A percentile compares a stretch with the other conserved stretches of the same genome.
Evolutionary conservation across 2,113 vertebrate genomes (phyloP).

Genomic region (Malurus melanocephalus): DNA sequence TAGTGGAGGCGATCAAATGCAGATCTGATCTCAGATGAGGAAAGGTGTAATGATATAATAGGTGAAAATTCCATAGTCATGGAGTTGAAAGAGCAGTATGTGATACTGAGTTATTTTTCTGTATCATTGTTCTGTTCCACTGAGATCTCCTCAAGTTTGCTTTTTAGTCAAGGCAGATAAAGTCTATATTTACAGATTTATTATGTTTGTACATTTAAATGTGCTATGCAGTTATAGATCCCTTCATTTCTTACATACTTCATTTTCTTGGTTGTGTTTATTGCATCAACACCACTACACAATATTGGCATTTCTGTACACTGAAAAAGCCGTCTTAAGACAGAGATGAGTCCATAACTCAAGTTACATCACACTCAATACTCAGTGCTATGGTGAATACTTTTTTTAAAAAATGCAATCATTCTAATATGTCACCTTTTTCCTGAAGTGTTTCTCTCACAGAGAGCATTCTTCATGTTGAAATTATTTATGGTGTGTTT

Average conservation of each 20-base stretch:
- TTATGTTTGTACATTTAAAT: constrained; percentile 2
- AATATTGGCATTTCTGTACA: constrained; percentile 11
- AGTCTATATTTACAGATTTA: not conserved
- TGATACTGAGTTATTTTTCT: not conserved
- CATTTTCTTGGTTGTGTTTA: constrained; percentile 2
- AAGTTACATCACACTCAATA: not conserved
- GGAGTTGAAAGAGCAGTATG: not conserved
- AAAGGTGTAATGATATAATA: not conserved
- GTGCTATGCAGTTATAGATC: not conserved
- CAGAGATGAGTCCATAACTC: constrained; percentile 23
- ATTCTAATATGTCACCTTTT: constrained; percentile 10
- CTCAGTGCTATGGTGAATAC: not conserved
- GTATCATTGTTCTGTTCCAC: not conserved
- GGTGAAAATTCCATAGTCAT: not conserved
- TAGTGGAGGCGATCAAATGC: not conserved
- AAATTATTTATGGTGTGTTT: constrained; percentile 13
- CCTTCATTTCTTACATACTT: not conserved
- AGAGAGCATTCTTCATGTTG: not conserved
- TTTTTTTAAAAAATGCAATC: not conserved
- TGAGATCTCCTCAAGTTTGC: not conserved
- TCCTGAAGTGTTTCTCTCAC: not conserved
- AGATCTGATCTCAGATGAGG: not conserved
- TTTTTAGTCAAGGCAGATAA: not conserved
- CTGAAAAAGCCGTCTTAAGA: not conserved
- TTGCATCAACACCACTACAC: not conserved